Percentiles rank a stretch among this genome's conserved stretches.
phyloP scores from a whole-genome alignment of 1,140 invertebrate genomes.

The Drosophila arizonae region DNA sequence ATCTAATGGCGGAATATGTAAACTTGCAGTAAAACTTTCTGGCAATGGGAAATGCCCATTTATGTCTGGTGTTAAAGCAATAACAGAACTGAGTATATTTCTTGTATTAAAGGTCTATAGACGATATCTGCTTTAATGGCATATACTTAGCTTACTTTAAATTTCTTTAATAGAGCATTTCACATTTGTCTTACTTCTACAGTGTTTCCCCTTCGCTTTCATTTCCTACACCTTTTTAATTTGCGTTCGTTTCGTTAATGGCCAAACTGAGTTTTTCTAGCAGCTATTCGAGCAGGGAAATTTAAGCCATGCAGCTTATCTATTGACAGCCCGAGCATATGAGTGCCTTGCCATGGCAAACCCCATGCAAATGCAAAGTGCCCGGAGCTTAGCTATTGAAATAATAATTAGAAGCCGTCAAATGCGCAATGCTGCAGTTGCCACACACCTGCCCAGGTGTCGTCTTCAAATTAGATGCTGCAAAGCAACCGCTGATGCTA shows the following conservation, averaged over 20 bases:
- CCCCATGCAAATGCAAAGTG: constrained; percentile 23
- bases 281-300: constrained; percentile 47
- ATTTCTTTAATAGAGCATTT: neutral
- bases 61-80: no score
- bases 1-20: no score
- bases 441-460: constrained; percentile 17
- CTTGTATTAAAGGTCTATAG: no score
- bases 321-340: constrained; percentile 29
- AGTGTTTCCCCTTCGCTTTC: neutral
- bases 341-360: constrained; percentile 9
- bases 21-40: no score
- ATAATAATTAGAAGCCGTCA: constrained; percentile 71
- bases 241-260: constrained; percentile 50
- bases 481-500: constrained; percentile 57
- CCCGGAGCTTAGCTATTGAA: constrained; percentile 55
- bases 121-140: no score
- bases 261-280: constrained; percentile 63
- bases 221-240: constrained; percentile 1
- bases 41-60: no score
- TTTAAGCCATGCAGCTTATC: constrained; percentile 44
- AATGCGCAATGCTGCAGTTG: constrained; percentile 62
- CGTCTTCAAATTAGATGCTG: constrained; percentile 52
- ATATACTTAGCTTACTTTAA: no score
- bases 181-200: neutral
- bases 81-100: no score